Evolutionary conservation across 1,140 invertebrate species (phyloP), one percentile per base, ranked within the genome.

Genomic region (Cyclina sinensis): DNA sequence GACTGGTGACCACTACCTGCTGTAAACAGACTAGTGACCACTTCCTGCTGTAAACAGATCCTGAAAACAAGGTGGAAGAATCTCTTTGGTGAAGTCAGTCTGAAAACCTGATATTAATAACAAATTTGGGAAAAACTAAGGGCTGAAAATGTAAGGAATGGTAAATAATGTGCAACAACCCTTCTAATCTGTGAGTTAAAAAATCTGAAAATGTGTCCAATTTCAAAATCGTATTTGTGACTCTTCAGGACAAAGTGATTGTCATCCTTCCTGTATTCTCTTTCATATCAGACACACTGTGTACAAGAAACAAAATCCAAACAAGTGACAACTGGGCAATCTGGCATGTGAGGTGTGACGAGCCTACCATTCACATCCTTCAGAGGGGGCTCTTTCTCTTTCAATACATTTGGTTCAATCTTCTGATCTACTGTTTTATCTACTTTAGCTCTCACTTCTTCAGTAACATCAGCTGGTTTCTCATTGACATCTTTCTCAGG

Each of bases 341-440:
- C 24, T 27, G 9, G 57, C 7, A n/a, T 30, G 46, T 46, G 73
- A 46, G 27, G 48, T 57, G 54, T 79, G 43, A 57, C 3, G 14
- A 3, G 32, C 59, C 54, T 68, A 82, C 59, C 80, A 65, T 21
- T 43, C 32, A 39, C 46, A 1, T 65, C 80, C 30, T 82, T 82
- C 2, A n/a, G 4, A 37, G 80, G 80, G 0, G 80, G 80, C 37
- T 82, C 80, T 68, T 65, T 43, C 32, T 82, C 80, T 21, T 82
- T 82, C 24, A 68, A 12, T 30, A 82, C 43, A 68, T 68, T 68
- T 46, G 80, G 80, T 51, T 82, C 80, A 68, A 82, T 62, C 14
- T 81, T 81, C 51, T 81, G n/a, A 12, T 65, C 59, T 21, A 30
- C 59, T 65, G 5, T 7, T 30, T 65, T 65, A 30, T 11, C 59